A percentile compares a stretch with the other conserved stretches of the same genome.
phyloP scores from a whole-genome alignment of 1,140 invertebrate species.

The Psilanteris sp. region DNA sequence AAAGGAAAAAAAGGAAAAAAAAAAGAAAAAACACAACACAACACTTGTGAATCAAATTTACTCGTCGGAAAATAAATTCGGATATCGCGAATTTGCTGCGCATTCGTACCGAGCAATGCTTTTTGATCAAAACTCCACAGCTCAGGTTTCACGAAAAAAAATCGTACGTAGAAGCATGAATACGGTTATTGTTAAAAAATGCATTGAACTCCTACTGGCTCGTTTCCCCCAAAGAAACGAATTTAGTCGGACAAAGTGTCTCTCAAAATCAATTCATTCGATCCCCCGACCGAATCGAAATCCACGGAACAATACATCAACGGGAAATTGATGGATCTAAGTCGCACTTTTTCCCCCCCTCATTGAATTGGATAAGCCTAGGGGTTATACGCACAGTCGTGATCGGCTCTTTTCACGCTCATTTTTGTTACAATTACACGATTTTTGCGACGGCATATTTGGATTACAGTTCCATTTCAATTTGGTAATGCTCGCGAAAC shows the following conservation, averaged over 20 bases:
- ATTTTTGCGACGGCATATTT: background rate
- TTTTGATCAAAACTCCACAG: constrained; percentile 43
- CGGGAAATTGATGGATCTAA: constrained; percentile 55
- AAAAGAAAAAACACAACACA: background rate
- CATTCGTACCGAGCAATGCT: constrained; percentile 13
- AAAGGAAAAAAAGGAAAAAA: constrained; percentile 2
- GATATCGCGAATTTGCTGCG: constrained; percentile 21
- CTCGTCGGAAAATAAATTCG: background rate
- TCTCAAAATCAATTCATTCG: constrained; percentile 53
- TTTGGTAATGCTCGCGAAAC: too few species aligned
- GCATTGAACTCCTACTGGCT: constrained; percentile 48
- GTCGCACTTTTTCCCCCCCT: constrained; percentile 28
- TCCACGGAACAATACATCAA: constrained; percentile 50
- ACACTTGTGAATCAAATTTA: background rate
- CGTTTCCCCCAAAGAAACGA: constrained; percentile 56
- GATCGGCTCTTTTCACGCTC: constrained; percentile 16
- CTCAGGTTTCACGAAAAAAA: constrained; percentile 20
- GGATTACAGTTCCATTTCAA: too few species aligned
- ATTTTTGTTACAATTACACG: constrained; percentile 37
- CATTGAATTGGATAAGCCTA: constrained; percentile 26
- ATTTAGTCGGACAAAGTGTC: constrained; percentile 56
- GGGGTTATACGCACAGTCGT: constrained; percentile 4
- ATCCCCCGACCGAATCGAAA: constrained; percentile 47
- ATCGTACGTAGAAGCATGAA: constrained; percentile 39
- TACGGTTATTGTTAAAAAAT: constrained; percentile 59